Percentiles rank a stretch among this genome's conserved stretches.
Evolutionary conservation across 53 echinoderm and acorn worm species (phyloP).

Genomic region (Antedon mediterranea): DNA sequence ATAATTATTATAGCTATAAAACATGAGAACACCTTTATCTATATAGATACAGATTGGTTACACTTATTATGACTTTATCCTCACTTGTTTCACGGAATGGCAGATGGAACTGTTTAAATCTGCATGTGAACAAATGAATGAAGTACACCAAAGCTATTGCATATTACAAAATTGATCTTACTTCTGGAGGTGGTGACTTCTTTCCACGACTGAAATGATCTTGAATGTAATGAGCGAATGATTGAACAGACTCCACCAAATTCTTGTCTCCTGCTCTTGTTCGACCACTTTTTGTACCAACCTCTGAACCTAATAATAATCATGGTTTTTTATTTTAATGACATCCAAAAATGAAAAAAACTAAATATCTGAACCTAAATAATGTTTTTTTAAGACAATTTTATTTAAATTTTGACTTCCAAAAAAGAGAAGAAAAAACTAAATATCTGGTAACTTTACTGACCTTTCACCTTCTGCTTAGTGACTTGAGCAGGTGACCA

Average conservation of each 20-base stretch:
- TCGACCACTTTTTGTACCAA: conserved; percentile 9
- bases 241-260: conserved; percentile 79
- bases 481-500: conserved; percentile 84
- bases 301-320: conserved; percentile 29
- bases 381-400: no score
- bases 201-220: conserved; percentile 60
- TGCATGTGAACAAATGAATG: no score
- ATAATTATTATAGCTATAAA: not conserved
- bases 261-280: conserved; percentile 16
- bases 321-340: not conserved
- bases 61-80: no score
- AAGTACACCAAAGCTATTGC: no score
- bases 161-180: conserved; percentile 7
- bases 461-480: conserved; percentile 71
- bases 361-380: not conserved
- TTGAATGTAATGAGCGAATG: conserved; percentile 83
- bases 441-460: not conserved
- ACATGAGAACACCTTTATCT: no score
- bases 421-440: no score
- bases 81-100: no score
- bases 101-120: no score
- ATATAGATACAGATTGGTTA: no score
- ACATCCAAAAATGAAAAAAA: not conserved
- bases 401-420: no score
- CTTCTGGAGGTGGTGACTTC: conserved; percentile 44